phyloP scores from a whole-genome alignment of 2,113 vertebrate genomes.

The Limnothrissa miodon region DNA sequence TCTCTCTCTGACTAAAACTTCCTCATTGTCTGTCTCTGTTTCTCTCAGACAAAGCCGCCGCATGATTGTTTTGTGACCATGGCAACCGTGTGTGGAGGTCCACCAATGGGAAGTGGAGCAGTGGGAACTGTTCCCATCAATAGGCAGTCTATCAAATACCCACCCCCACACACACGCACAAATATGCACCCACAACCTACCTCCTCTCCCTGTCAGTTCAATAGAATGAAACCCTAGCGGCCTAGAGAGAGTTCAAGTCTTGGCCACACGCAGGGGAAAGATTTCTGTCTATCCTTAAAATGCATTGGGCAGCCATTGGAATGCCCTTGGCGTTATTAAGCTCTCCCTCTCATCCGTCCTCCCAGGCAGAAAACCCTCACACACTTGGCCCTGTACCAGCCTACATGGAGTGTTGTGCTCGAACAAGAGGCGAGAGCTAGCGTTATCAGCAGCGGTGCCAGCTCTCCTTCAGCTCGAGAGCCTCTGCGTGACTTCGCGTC shows the following conservation, averaged over 20 bases:
- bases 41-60: neutral
- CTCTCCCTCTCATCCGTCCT: neutral
- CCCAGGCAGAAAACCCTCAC: neutral
- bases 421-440: neutral
- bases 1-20: neutral
- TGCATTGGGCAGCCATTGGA: conserved; percentile 1
- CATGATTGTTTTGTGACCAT: neutral
- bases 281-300: neutral
- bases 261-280: neutral
- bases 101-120: neutral
- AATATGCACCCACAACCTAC: neutral
- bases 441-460: neutral
- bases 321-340: neutral
- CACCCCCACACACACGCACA: neutral
- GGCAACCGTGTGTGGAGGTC: neutral
- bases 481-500: neutral
- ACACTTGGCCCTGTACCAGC: neutral
- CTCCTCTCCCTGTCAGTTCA: neutral
- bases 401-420: neutral
- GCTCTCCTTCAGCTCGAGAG: neutral
- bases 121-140: neutral
- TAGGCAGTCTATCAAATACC: neutral
- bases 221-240: neutral
- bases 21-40: neutral
- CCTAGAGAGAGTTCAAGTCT: neutral